phyloP scores from a whole-genome alignment of 2,113 vertebrate species.

The Melanotaenia duboulayi region DNA sequence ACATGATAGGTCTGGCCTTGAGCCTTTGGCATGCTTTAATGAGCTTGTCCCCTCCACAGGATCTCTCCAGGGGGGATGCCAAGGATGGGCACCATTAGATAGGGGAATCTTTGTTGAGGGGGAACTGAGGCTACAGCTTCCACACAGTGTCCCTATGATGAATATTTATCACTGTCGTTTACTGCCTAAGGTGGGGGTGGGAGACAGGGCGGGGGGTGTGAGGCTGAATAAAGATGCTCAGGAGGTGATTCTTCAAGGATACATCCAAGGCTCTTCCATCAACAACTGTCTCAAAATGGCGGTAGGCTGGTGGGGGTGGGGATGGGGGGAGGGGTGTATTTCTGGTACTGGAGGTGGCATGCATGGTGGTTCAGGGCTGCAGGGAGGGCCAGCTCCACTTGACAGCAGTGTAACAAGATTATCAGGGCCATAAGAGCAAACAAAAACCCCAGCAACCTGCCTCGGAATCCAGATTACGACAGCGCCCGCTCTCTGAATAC shows the following conservation, averaged over 20 bases:
- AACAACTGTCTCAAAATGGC: conserved; percentile 77
- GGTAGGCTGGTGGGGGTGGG: conserved; percentile 35
- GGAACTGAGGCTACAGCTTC: conserved; percentile 57
- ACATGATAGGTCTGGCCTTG: conserved; percentile 66
- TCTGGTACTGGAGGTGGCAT: conserved; percentile 67
- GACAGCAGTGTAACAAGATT: conserved; percentile 80
- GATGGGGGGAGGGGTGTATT: conserved; percentile 15
- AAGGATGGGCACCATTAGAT: conserved; percentile 76
- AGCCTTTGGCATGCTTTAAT: conserved; percentile 72
- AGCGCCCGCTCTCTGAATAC: conserved; percentile 69
- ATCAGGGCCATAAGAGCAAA: conserved; percentile 79
- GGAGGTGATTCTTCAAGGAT: conserved; percentile 81
- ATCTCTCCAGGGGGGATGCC: conserved; percentile 62
- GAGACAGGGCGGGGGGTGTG: conserved; percentile 44
- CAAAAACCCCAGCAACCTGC: conserved; percentile 71
- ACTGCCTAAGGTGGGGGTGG: conserved; percentile 63
- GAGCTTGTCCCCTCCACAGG: conserved; percentile 66
- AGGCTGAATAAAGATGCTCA: conserved; percentile 75
- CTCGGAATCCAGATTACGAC: conserved; percentile 72
- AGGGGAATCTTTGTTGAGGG: conserved; percentile 73
- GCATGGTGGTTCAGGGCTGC: conserved; percentile 61
- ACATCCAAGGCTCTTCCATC: conserved; percentile 75
- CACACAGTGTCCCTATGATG: conserved; percentile 57
- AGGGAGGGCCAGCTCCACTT: conserved; percentile 73
- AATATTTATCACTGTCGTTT: conserved; percentile 77